Conservation (phyloP, 2,888 invertebrate species). For the Amphipoea oculea region DNA sequence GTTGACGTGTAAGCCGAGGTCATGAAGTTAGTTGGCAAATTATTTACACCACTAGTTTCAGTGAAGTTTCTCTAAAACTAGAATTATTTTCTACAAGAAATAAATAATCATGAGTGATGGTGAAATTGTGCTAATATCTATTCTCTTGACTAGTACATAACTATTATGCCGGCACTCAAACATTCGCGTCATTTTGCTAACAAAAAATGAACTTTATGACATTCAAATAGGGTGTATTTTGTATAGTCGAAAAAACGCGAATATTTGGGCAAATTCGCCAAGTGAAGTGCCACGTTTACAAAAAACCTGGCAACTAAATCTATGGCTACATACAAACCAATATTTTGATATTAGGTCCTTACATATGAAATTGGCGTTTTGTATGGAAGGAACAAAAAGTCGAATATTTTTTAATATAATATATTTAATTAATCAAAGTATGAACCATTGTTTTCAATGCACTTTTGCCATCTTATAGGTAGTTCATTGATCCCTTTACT, state of each 20-base stretch:
- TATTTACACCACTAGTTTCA: conserved; percentile 20
- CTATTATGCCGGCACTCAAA: not conserved
- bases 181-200: not conserved
- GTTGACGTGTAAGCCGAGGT: not conserved
- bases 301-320: not conserved
- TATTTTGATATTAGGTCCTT: no score
- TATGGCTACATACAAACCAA: conserved; percentile 15
- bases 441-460: no score
- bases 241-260: not conserved
- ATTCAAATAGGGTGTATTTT: not conserved
- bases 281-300: not conserved
- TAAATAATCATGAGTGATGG: conserved; percentile 12
- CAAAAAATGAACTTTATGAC: not conserved
- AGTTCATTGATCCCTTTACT: no score
- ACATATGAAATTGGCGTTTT: no score
- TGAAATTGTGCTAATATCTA: conserved; percentile 4
- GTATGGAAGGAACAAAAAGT: no score
- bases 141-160: not conserved
- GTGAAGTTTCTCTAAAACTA: conserved; percentile 13
- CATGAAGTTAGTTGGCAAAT: conserved; percentile 25
- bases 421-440: no score
- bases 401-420: no score
- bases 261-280: not conserved
- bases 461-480: no score
- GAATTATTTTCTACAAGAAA: conserved; percentile 11